phyloP scores from a whole-genome alignment of 1,140 invertebrate species.

The Melitaea cinxia region DNA sequence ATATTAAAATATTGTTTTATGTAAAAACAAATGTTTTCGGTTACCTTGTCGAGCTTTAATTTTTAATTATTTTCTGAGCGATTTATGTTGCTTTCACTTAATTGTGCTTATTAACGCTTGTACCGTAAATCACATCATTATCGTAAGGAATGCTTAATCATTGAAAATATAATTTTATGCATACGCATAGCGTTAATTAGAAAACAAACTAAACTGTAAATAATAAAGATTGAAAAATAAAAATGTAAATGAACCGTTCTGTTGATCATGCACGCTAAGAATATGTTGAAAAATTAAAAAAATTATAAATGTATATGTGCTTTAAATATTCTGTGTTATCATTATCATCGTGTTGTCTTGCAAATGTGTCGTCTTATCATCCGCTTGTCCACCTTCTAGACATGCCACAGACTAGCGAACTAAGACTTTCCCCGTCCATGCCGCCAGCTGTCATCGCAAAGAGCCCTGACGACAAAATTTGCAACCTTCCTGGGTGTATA shows the following conservation, averaged over 20 bases:
- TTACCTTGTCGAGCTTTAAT: too few species aligned
- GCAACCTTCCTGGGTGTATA: conserved; percentile 85
- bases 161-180: too few species aligned
- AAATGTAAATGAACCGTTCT: background rate
- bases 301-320: background rate
- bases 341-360: conserved; percentile 13
- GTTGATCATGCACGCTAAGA: background rate
- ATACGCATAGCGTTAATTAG: too few species aligned
- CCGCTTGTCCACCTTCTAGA: conserved; percentile 52
- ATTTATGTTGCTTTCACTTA: too few species aligned
- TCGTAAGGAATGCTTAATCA: too few species aligned
- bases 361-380: conserved; percentile 10
- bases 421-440: conserved; percentile 58
- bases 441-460: conserved; percentile 59
- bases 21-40: too few species aligned
- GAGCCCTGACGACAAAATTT: conserved; percentile 67
- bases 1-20: too few species aligned
- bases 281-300: background rate
- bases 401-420: conserved; percentile 71
- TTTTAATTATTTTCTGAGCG: too few species aligned
- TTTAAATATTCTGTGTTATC: conserved; percentile 10
- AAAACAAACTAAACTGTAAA: too few species aligned
- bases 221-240: too few species aligned
- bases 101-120: too few species aligned
- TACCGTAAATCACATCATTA: too few species aligned